These are phyloP conservation scores for Zaprionus bogoriensis DNA, from an alignment of 2,888 invertebrate species.

Conservation along the genomic window DNA sequence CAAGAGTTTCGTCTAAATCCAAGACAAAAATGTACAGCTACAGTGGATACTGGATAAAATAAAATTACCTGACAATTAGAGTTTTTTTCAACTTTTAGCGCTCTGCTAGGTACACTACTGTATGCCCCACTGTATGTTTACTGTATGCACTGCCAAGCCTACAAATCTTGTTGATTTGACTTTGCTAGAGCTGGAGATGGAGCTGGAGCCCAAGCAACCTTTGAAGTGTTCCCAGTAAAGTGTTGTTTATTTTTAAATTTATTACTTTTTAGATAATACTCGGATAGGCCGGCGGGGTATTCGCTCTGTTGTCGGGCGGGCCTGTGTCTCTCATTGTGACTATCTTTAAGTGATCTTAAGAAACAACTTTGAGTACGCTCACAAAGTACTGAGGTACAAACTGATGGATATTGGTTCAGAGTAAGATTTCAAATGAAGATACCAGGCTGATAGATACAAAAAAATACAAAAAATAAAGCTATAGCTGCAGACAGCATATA, in stretches of 20 bases:
- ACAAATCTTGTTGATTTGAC: too few relatives aligned
- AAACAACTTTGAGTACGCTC: too few relatives aligned
- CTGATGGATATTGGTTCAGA: too few relatives aligned
- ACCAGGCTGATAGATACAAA: too few relatives aligned
- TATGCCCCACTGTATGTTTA: constrained; percentile 10
- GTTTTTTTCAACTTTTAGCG: neutral
- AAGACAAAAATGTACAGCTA: neutral
- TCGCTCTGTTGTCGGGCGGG: neutral
- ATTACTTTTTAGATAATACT: constrained; percentile 4
- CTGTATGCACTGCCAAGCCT: neutral
- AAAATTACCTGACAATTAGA: too few relatives aligned
- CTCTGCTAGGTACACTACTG: neutral
- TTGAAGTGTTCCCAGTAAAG: constrained; percentile 1
- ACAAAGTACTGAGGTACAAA: too few relatives aligned
- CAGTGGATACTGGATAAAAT: neutral
- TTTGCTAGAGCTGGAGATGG: neutral
- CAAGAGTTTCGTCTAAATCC: too few relatives aligned
- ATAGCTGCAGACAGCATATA: too few relatives aligned
- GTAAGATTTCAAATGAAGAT: too few relatives aligned
- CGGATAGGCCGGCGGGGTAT: neutral
- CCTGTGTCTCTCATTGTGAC: too few relatives aligned
- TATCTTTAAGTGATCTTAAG: too few relatives aligned
- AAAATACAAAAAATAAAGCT: too few relatives aligned
- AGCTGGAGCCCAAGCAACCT: neutral
- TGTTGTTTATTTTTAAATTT: constrained; percentile 26